A percentile compares a stretch with the other conserved stretches of the same genome.
These are phyloP conservation scores for Campaea margaritaria DNA, from an alignment of 2,888 invertebrate species.

Conservation along the genomic window DNA sequence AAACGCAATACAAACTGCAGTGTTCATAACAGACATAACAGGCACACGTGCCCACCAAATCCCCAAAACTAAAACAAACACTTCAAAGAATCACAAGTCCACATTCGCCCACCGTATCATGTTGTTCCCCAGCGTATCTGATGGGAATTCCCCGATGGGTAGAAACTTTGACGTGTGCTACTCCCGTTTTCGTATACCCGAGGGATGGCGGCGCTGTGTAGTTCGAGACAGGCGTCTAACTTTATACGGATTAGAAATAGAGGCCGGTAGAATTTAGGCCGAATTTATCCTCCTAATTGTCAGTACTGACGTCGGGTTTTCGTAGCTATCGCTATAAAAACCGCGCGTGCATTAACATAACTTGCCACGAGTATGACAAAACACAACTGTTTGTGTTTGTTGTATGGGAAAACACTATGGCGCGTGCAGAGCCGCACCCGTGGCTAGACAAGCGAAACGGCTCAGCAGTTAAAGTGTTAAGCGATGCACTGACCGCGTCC, in stretches of 20 bases:
- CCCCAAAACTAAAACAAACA: conserved; percentile 21
- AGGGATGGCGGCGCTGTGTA: conserved; percentile 12
- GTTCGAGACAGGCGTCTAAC: conserved; percentile 2
- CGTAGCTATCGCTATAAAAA: too few species aligned
- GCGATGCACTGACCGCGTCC: too few species aligned
- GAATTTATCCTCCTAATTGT: too few species aligned
- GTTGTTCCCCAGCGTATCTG: conserved; percentile 22
- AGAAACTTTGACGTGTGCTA: conserved; percentile 66
- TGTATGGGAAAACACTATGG: too few species aligned
- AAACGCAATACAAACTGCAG: background rate
- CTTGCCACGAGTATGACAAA: too few species aligned
- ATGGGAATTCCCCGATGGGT: conserved; percentile 42
- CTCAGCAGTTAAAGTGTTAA: too few species aligned
- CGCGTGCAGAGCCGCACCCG: too few species aligned
- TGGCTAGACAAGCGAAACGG: too few species aligned
- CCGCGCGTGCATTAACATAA: too few species aligned
- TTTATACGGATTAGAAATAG: background rate
- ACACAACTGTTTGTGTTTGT: too few species aligned
- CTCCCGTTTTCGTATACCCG: conserved; percentile 52
- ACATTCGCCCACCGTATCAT: conserved; percentile 27
- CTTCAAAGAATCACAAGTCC: conserved; percentile 26
- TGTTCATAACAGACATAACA: conserved; percentile 14
- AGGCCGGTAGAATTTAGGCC: too few species aligned
- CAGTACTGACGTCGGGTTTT: too few species aligned
- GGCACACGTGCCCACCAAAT: conserved; percentile 13